Evolutionary conservation across 2,113 vertebrate genomes (phyloP).

Genomic region (Machaerirhynchus nigripectus): DNA sequence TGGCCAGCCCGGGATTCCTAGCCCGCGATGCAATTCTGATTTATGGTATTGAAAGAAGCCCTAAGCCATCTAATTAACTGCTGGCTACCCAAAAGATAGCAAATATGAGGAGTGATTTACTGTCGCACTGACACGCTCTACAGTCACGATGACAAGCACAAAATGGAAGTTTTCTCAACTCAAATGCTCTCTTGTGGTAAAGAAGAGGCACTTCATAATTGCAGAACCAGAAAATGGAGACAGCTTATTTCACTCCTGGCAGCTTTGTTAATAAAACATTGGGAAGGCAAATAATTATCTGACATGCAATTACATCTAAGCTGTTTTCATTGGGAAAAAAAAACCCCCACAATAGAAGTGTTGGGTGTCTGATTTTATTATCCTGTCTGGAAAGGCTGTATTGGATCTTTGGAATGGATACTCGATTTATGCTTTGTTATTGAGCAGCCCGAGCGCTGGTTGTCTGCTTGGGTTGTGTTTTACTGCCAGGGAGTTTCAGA

Average conservation of each 20-base stretch:
- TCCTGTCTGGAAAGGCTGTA: not conserved
- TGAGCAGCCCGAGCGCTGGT: not conserved
- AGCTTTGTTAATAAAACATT: conserved; percentile 62
- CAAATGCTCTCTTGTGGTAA: conserved; percentile 59
- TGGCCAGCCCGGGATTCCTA: not conserved
- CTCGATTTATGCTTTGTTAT: not conserved
- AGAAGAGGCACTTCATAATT: conserved; percentile 48
- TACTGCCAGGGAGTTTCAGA: not conserved
- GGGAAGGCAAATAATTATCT: conserved; percentile 57
- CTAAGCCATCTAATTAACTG: conserved; percentile 24
- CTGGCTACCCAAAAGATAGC: conserved; percentile 1
- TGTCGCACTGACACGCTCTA: not conserved
- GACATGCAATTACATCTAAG: conserved; percentile 34
- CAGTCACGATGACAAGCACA: not conserved
- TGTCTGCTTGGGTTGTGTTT: not conserved
- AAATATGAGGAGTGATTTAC: conserved; percentile 14
- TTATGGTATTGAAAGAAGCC: not conserved
- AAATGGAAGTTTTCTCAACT: conserved; percentile 51
- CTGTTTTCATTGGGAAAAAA: not conserved
- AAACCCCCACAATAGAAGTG: not conserved
- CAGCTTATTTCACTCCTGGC: conserved; percentile 34
- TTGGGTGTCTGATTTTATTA: not conserved
- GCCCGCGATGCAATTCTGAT: not conserved
- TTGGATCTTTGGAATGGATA: not conserved
- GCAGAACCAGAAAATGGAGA: conserved; percentile 41